Conservation (phyloP, 2,888 invertebrate species). For the Steinernema carpocapsae region DNA sequence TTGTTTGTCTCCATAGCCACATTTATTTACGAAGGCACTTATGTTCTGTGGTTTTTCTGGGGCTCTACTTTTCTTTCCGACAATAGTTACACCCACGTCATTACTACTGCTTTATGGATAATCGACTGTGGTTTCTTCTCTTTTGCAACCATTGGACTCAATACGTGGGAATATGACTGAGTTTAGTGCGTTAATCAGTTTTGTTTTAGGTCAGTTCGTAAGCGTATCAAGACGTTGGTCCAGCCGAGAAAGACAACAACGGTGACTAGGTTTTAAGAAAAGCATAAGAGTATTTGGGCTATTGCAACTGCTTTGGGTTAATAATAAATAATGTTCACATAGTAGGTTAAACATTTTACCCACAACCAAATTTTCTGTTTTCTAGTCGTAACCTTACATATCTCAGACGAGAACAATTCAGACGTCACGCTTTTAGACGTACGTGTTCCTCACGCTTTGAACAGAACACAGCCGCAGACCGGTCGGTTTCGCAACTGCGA, state of each 20-base stretch:
- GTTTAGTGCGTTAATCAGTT: neutral
- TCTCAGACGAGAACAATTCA: too few species aligned
- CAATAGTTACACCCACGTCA: neutral
- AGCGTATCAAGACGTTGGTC: neutral
- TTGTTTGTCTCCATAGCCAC: neutral
- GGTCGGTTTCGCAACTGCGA: too few species aligned
- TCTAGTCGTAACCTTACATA: too few species aligned
- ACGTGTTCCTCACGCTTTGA: too few species aligned
- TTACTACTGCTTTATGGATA: conserved; percentile 2
- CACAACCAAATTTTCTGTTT: too few species aligned
- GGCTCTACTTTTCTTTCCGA: neutral
- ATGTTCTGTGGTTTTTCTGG: conserved; percentile 11
- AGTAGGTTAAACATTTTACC: too few species aligned
- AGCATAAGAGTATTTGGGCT: neutral
- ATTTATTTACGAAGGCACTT: neutral
- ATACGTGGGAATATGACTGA: neutral
- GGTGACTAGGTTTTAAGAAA: neutral
- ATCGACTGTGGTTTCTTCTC: conserved; percentile 21
- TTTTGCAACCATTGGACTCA: neutral
- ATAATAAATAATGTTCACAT: neutral
- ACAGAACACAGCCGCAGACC: too few species aligned
- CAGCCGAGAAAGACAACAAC: neutral
- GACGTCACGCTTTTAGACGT: too few species aligned
- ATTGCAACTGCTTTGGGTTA: neutral
- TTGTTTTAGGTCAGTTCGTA: neutral